phyloP scores from a whole-genome alignment of 2,888 invertebrate species.

The Perithous albicinctus region DNA sequence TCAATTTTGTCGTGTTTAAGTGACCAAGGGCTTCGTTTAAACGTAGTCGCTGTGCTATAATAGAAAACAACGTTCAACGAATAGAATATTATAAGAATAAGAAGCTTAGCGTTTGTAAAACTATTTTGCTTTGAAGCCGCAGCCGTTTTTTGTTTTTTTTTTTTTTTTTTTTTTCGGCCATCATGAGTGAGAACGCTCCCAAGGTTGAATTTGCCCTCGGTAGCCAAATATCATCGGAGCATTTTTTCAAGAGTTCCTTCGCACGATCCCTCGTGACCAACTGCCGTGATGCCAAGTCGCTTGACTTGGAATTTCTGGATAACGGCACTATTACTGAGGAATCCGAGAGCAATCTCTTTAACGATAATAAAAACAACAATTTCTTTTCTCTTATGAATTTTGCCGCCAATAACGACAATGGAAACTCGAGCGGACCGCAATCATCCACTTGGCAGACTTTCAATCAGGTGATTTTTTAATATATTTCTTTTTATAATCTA shows the following conservation, averaged over 20 bases:
- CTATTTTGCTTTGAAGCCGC: not conserved
- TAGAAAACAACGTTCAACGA: too few species aligned
- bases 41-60: too few species aligned
- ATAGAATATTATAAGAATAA: too few species aligned
- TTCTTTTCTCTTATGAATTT: slow-evolving; percentile 78
- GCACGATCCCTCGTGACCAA: slow-evolving; percentile 86
- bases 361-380: slow-evolving; percentile 71
- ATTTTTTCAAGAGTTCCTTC: slow-evolving; percentile 86
- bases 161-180: not conserved
- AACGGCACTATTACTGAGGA: slow-evolving; percentile 71
- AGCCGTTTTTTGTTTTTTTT: not conserved
- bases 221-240: slow-evolving; percentile 82
- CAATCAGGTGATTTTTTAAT: slow-evolving; percentile 53
- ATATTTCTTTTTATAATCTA: too few species aligned
- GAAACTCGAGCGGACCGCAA: slow-evolving; percentile 50
- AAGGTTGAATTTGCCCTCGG: slow-evolving; percentile 81
- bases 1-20: not conserved
- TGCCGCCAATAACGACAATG: slow-evolving; percentile 27
- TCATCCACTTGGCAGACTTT: slow-evolving; percentile 62
- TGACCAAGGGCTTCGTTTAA: not conserved
- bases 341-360: slow-evolving; percentile 54
- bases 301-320: slow-evolving; percentile 81
- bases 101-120: too few species aligned
- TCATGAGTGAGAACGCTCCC: slow-evolving; percentile 73
- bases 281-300: slow-evolving; percentile 82